Evolutionary conservation across 2,888 invertebrate species (phyloP).

Genomic region (Drosophila helvetica): DNA sequence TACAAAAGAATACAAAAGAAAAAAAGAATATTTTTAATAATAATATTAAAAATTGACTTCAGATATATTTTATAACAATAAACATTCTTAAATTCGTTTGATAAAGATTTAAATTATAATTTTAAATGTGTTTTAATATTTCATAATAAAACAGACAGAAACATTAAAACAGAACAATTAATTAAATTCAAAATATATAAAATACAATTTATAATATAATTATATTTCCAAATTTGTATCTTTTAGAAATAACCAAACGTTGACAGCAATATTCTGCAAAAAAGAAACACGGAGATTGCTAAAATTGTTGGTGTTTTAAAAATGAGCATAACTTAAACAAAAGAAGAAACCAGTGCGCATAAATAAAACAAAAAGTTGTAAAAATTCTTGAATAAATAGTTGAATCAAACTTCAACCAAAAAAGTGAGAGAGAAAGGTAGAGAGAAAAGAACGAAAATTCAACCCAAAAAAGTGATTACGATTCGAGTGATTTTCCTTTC

Average conservation of each 20-base stretch:
- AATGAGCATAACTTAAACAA: constrained; percentile 31
- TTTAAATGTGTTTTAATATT: too few relatives aligned
- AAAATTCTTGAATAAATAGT: constrained; percentile 3
- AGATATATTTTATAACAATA: too few relatives aligned
- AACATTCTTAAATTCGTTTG: too few relatives aligned
- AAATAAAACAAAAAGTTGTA: constrained; percentile 2
- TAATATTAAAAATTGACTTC: not conserved
- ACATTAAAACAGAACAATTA: too few relatives aligned
- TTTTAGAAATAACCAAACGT: constrained; percentile 32
- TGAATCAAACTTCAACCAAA: constrained; percentile 7
- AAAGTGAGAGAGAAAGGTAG: constrained; percentile 23
- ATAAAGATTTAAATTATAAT: too few relatives aligned
- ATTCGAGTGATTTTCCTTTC: constrained; percentile 36
- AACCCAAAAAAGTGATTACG: constrained; percentile 17
- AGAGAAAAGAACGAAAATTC: constrained; percentile 16
- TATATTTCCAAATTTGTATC: constrained; percentile 8
- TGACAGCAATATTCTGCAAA: constrained; percentile 14
- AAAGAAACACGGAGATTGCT: constrained; percentile 1
- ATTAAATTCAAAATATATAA: not conserved
- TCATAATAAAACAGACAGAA: too few relatives aligned
- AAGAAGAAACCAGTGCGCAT: constrained; percentile 17
- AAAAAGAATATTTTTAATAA: not conserved
- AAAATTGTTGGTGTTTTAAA: constrained; percentile 22
- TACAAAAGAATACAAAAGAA: constrained; percentile 6
- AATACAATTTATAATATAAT: not conserved